These are phyloP conservation scores for Mus caroli DNA, from an alignment of 2,797 vertebrate species.

Conservation along the genomic window DNA sequence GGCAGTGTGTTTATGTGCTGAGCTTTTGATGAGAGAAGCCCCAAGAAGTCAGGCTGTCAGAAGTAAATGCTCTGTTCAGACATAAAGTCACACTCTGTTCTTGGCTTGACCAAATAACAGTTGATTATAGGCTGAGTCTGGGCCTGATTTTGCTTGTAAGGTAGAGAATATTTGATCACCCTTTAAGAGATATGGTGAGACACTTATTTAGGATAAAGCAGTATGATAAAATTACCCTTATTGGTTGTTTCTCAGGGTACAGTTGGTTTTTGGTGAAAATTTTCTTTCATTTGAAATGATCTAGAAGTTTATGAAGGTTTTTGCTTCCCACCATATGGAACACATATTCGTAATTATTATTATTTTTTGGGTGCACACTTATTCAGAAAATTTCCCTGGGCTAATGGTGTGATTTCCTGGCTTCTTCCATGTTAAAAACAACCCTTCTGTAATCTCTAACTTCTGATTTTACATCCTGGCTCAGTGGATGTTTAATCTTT, in stretches of 20 bases:
- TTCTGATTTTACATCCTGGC: slow-evolving; percentile 10
- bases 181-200: slow-evolving; percentile 57
- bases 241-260: slow-evolving; percentile 33
- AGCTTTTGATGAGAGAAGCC: slow-evolving; percentile 77
- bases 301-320: slow-evolving; percentile 27
- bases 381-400: slow-evolving; percentile 29
- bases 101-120: slow-evolving; percentile 72
- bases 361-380: slow-evolving; percentile 8
- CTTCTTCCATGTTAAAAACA: background rate
- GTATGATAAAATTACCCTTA: slow-evolving; percentile 45
- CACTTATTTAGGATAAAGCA: slow-evolving; percentile 70
- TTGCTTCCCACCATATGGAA: background rate
- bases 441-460: background rate
- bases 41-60: slow-evolving; percentile 72
- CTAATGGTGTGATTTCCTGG: slow-evolving; percentile 44
- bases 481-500: slow-evolving; percentile 35
- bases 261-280: slow-evolving; percentile 41
- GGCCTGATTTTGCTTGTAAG: slow-evolving; percentile 61
- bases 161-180: slow-evolving; percentile 64
- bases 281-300: slow-evolving; percentile 35
- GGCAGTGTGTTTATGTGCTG: slow-evolving; percentile 80
- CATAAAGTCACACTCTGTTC: slow-evolving; percentile 62
- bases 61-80: slow-evolving; percentile 73
- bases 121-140: slow-evolving; percentile 59
- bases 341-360: background rate